Conservation (phyloP, 2,113 vertebrate species). For the Hippocampus barbouri region DNA sequence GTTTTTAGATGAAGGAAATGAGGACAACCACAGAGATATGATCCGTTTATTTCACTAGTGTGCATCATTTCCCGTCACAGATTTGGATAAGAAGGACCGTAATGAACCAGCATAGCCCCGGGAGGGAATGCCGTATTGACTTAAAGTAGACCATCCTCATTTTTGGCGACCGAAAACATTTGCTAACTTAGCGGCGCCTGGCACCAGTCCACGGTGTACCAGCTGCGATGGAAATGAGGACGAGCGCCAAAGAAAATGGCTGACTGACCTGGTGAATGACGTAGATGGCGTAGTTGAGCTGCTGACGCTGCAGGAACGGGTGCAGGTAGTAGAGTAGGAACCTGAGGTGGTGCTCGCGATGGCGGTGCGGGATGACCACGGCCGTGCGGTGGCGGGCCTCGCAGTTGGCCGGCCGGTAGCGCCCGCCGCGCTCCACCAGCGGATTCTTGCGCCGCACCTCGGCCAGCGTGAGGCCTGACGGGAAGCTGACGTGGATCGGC, state of each 20-base stretch:
- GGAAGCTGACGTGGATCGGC: conserved; percentile 75
- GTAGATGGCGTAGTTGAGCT: conserved; percentile 77
- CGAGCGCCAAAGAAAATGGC: neutral
- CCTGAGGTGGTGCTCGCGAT: conserved; percentile 73
- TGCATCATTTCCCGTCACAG: too few relatives aligned
- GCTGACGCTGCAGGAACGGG: conserved; percentile 78
- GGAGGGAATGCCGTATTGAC: too few relatives aligned
- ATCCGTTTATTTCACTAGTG: too few relatives aligned
- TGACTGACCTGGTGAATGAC: conserved; percentile 77
- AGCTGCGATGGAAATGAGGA: too few relatives aligned
- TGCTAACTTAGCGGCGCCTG: too few relatives aligned
- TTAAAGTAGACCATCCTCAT: too few relatives aligned
- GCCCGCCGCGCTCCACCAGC: conserved; percentile 71
- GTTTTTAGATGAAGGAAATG: too few relatives aligned
- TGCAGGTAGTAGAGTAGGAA: conserved; percentile 79
- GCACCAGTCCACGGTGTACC: too few relatives aligned
- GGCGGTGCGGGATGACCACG: conserved; percentile 77
- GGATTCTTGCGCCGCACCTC: conserved; percentile 72
- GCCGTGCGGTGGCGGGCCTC: conserved; percentile 71
- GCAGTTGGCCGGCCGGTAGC: conserved; percentile 75
- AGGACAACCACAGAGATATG: too few relatives aligned
- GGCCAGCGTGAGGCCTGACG: conserved; percentile 64
- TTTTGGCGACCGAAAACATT: too few relatives aligned
- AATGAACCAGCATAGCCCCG: too few relatives aligned
- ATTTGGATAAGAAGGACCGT: too few relatives aligned